Evolutionary conservation across 2,888 invertebrate species (phyloP).

Genomic region (Dermolepida albohirtum): DNA sequence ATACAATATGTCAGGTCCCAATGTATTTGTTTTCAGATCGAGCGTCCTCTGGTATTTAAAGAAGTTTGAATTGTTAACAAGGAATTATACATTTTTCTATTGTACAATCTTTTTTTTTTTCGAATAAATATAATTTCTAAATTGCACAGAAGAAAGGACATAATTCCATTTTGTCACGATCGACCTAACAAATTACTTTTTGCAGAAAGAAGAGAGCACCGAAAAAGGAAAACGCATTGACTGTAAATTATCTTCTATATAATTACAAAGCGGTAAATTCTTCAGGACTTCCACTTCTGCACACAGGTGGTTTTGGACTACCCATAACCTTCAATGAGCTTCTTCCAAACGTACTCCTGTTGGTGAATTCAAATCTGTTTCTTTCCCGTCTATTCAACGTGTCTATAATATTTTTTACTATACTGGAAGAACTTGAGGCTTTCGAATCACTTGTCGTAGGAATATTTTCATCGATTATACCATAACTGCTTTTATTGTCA

Average conservation of each 20-base stretch:
- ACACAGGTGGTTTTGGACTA: constrained; percentile 52
- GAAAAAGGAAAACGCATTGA: not conserved
- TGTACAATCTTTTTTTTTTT: no score
- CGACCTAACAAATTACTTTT: no score
- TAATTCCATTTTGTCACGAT: no score
- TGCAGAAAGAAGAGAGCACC: not conserved
- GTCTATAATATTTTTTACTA: constrained; percentile 63
- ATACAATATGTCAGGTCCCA: constrained; percentile 21
- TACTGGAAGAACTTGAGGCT: constrained; percentile 48
- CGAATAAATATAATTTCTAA: no score
- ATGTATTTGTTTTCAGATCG: constrained; percentile 3
- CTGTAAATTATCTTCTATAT: not conserved
- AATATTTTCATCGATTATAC: constrained; percentile 6
- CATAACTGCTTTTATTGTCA: not conserved
- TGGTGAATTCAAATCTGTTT: constrained; percentile 54
- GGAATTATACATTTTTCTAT: no score
- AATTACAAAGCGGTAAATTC: constrained; percentile 56
- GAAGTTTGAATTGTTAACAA: no score
- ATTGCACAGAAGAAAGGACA: no score
- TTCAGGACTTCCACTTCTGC: constrained; percentile 51
- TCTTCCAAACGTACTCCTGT: constrained; percentile 57
- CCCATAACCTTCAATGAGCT: constrained; percentile 60
- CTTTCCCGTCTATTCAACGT: constrained; percentile 61
- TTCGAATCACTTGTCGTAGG: constrained; percentile 18
- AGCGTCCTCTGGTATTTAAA: no score